Evolutionary conservation across 2,113 vertebrate species (phyloP).

Genomic region (Leptosomus discolor): DNA sequence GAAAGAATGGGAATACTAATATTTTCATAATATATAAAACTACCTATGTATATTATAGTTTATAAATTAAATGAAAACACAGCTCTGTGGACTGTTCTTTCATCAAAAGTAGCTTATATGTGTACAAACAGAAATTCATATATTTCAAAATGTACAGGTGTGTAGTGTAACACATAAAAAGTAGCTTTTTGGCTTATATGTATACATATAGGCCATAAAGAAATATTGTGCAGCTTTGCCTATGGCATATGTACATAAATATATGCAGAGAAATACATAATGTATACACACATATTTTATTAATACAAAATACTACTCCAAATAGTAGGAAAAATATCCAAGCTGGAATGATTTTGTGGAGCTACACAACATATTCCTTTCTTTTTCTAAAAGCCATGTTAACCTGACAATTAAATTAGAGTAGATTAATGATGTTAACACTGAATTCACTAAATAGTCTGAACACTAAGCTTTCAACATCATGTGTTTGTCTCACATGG

Average conservation of each 20-base stretch:
- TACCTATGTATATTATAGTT: background rate
- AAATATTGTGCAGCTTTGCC: background rate
- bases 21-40: background rate
- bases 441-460: background rate
- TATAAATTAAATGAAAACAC: background rate
- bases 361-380: accelerated
- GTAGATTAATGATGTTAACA: background rate
- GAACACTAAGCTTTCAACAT: background rate
- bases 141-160: background rate
- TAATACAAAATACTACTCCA: background rate
- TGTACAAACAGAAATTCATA: background rate
- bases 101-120: background rate
- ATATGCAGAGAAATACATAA: background rate
- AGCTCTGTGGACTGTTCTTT: background rate
- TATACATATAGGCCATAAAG: background rate
- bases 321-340: background rate
- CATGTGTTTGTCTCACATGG: background rate
- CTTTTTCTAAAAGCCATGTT: background rate
- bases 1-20: background rate
- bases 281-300: accelerated
- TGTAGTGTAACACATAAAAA: background rate
- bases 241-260: background rate
- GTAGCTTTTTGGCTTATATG: background rate
- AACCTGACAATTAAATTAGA: background rate
- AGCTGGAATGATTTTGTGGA: background rate